Base-by-base conservation (phyloP, 1,140 invertebrate species). In the Zaprionus tsacasi region DNA sequence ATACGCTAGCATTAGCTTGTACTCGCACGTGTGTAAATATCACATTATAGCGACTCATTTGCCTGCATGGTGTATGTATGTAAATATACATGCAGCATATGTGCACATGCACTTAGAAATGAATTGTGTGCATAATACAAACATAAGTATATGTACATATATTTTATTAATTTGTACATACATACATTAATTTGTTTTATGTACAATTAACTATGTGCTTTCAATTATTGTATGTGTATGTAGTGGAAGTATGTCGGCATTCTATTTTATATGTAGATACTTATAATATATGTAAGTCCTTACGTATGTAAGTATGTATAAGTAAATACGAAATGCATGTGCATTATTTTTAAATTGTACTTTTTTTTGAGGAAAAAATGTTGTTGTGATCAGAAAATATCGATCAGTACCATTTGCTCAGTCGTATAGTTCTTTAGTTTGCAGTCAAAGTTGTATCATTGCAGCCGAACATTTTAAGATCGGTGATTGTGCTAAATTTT, bases 351-450 rank as follows among this genome's bases (percentile, higher is more conserved):
- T 85, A 85, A 85, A 85, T 81, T 85, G 70, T 71, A 67, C 76
- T 85, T 69, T 82, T 82, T 78, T 85, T 73, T 73, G 68, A 74
- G 65, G 73, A 69, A 72, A 58, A 85, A 83, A 74, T 75, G 78
- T 85, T 85, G 82, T 85, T 85, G 82, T 85, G 82, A 85, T 85
- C 82, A 75, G 82, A 66, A 75, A 85, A 85, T 85, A 85, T 85
- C 82, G 82, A 85, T 85, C 82, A 68, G 75, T 63, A 63, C 54
- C 63, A 33, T 77, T 77, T 77, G 57, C 61, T 77, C 75, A 86
- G 82, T 85, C 79, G 82, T 66, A 76, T 76, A 85, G 78, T 85
- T 86, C 82, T 75, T 76, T 75, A 83, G 82, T 78, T 78, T 81
- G 82, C 82, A 81, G 78, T 75, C 76, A 81, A 81, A 85, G 63